Percentiles rank a stretch among this genome's conserved stretches.
phyloP scores from a whole-genome alignment of 2,888 invertebrate genomes.

The Hypsopygia costalis region DNA sequence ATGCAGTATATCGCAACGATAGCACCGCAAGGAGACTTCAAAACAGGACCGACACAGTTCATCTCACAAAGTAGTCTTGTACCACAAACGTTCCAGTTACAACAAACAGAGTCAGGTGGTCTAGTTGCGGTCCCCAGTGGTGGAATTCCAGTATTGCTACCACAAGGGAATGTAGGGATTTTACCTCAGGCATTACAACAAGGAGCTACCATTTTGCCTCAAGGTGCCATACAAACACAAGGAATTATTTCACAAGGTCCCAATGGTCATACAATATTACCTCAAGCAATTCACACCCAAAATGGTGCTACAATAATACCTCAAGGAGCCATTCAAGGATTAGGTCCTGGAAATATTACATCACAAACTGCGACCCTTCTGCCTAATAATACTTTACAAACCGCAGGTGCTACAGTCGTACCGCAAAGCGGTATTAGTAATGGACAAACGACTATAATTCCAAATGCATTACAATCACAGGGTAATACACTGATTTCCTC shows the following conservation, averaged over 20 bases:
- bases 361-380: constrained; percentile 63
- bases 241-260: constrained; percentile 75
- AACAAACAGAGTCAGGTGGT: constrained; percentile 81
- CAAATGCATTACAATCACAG: constrained; percentile 74
- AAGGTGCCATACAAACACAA: constrained; percentile 77
- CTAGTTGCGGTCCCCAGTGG: constrained; percentile 81
- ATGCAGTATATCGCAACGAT: constrained; percentile 89
- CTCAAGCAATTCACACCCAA: constrained; percentile 79
- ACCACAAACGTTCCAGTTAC: constrained; percentile 82
- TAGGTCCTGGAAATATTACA: constrained; percentile 56
- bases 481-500: constrained; percentile 76
- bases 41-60: constrained; percentile 77
- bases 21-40: constrained; percentile 81
- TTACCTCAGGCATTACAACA: constrained; percentile 75
- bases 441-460: constrained; percentile 72
- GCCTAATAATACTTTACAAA: constrained; percentile 62
- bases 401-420: constrained; percentile 62
- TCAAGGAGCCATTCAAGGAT: constrained; percentile 75
- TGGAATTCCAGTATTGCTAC: constrained; percentile 77
- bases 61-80: constrained; percentile 76
- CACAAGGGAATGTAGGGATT: constrained; percentile 77
- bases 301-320: constrained; percentile 84
- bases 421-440: constrained; percentile 73
- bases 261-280: constrained; percentile 81
- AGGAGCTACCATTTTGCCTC: constrained; percentile 79